phyloP scores from a whole-genome alignment of 2,888 invertebrate genomes.

The Platynereis dumerilii region DNA sequence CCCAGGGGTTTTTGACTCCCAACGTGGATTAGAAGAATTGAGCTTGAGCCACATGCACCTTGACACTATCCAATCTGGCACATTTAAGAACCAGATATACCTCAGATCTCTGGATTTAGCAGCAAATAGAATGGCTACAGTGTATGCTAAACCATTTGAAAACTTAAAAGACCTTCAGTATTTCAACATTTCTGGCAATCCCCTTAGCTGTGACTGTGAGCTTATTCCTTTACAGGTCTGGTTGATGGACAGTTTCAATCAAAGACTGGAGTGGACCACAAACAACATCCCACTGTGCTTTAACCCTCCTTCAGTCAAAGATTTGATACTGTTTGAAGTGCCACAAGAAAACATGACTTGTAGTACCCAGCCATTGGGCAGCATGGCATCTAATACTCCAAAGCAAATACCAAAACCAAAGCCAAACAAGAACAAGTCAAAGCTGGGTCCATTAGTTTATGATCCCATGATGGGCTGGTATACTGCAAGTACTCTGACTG shows the following conservation, averaged over 20 bases:
- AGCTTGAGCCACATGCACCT: background rate
- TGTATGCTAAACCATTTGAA: background rate
- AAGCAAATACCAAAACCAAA: background rate
- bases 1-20: background rate
- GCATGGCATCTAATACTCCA: too few relatives aligned
- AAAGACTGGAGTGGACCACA: conserved; percentile 5
- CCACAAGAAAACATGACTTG: conserved; percentile 14
- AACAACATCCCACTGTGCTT: conserved; percentile 7
- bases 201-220: conserved; percentile 18
- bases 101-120: conserved; percentile 13
- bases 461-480: conserved; percentile 38
- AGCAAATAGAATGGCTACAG: background rate
- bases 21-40: conserved; percentile 2
- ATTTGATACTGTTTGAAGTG: background rate
- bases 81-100: background rate
- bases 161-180: conserved; percentile 9
- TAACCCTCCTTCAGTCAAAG: background rate
- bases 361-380: too few relatives aligned
- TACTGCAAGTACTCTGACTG: conserved; percentile 36
- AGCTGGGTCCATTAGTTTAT: conserved; percentile 30
- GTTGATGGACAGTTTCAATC: conserved; percentile 5
- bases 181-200: conserved; percentile 19
- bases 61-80: background rate
- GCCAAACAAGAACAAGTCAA: background rate
- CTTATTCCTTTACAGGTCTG: background rate